Evolutionary conservation across 2,113 vertebrate genomes (phyloP).

Genomic region (Oreochromis aureus): DNA sequence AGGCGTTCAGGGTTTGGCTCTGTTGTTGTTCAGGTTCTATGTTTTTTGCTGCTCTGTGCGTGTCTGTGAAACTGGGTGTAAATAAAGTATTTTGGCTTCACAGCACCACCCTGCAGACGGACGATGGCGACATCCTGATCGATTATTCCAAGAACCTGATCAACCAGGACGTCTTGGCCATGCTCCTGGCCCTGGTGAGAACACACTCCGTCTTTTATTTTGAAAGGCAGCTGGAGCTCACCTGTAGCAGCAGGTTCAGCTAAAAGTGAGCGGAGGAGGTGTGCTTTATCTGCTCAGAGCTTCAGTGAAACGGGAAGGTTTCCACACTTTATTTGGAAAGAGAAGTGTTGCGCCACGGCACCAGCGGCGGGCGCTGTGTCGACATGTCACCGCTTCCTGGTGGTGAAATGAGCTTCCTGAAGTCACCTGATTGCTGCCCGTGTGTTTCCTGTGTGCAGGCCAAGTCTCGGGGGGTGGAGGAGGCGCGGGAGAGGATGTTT

Average conservation of each 20-base stretch:
- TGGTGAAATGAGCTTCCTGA: neutral
- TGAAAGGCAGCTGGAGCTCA: neutral
- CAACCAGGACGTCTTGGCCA: constrained; percentile 83
- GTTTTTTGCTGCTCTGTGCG: neutral
- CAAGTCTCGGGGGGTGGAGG: constrained; percentile 85
- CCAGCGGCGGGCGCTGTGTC: neutral
- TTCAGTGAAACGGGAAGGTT: neutral
- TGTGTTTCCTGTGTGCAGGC: constrained; percentile 69
- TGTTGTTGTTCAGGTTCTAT: neutral
- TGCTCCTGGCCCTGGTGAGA: constrained; percentile 87
- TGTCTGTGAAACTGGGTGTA: neutral
- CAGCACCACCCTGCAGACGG: constrained; percentile 81
- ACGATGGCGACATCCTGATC: constrained; percentile 86
- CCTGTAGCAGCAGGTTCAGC: neutral
- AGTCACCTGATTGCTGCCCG: neutral
- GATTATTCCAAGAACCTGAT: constrained; percentile 97
- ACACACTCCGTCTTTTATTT: neutral
- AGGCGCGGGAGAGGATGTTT: constrained; percentile 88
- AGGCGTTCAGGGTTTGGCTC: fast-evolving
- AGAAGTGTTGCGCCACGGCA: neutral
- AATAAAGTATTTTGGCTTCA: neutral
- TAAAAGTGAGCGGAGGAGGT: neutral
- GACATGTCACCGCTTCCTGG: neutral
- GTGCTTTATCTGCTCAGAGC: neutral
- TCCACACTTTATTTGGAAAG: constrained; percentile 9